phyloP scores from a whole-genome alignment of 37 sponge, comb jelly and placozoan species.

The Ianthella basta region DNA sequence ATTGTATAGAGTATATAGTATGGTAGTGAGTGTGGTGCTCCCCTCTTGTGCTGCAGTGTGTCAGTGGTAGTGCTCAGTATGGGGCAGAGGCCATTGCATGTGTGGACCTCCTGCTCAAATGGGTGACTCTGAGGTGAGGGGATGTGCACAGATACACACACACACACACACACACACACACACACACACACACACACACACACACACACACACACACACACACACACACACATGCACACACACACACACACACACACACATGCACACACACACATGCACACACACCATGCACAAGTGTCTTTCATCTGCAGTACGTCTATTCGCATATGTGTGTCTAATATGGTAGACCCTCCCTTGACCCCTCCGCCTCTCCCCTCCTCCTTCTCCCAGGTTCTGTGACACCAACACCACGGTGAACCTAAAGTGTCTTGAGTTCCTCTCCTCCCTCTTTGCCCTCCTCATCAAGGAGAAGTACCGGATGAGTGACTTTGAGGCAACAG shows the following conservation, averaged over 20 bases:
- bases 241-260: conserved; percentile 4
- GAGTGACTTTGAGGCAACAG: conserved; percentile 79
- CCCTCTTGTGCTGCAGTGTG: not conserved
- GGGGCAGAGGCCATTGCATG: conserved; percentile 62
- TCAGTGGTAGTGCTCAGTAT: conserved; percentile 35
- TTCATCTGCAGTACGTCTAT: not conserved
- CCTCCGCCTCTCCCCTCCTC: too few relatives aligned
- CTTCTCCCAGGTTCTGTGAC: conserved; percentile 38
- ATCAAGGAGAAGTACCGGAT: conserved; percentile 52
- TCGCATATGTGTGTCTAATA: not conserved
- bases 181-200: too few relatives aligned
- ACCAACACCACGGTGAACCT: conserved; percentile 86
- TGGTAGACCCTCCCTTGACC: too few relatives aligned
- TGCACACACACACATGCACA: conserved; percentile 10
- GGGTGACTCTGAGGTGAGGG: conserved; percentile 74
- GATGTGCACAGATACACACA: not conserved
- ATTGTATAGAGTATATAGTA: not conserved
- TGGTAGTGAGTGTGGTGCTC: not conserved
- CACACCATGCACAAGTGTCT: not conserved
- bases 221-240: not conserved
- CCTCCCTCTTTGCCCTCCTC: conserved; percentile 60
- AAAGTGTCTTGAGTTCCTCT: conserved; percentile 81
- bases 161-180: too few relatives aligned
- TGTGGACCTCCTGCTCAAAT: conserved; percentile 81
- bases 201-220: too few relatives aligned